Base-by-base conservation (phyloP, 2,888 invertebrate species). In the Teleiodes luculella region DNA sequence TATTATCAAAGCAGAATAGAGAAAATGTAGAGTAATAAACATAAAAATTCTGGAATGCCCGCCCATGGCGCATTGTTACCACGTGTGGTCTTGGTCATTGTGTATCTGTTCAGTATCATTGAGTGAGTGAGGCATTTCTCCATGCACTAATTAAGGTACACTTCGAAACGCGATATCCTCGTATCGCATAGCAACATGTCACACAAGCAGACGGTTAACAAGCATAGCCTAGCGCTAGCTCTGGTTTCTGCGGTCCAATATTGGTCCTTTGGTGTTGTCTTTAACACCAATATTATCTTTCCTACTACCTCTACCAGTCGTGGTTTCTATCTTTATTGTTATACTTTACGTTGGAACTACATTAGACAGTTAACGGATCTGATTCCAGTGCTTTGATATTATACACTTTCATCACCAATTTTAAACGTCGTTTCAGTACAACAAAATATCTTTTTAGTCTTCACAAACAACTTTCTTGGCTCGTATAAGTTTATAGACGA, bases 151-250 rank as follows among this genome's bases (percentile, higher is more conserved):
- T 39, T 18, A 41, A 41, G 14, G 18, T 20, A 20, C 39, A 74
- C 68, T 63, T 65, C 4, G 51, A 51, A 51, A 51, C 39, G 41
- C 41, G 51, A 51, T 51, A 51, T 7, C 39, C 18, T 41, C 41
- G 51, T 51, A 41, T 51, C 51, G 20, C 51, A 31, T 41, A 31
- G 41, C 51, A 51, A 41, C 39, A 51, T 51, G 51, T 51, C 51
- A 51, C 51, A 51, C 31, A 31, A 46, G 28, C 51, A 28, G 51
- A 52, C 52, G 41, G 20, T 20, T 24, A 43, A 18, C 37, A 24
- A 39, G 30, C 37, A 7, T 41, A 10, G 16, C 39, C 45, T 41
- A 18, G 39, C 8, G 39, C 39, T 48, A 33, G 43, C 43, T 52
- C 43, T 52, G 30, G 52, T 52, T 52, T 33, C 52, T 52, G 52